phyloP scores from a whole-genome alignment of 2,113 vertebrate species.

The Poecile atricapillus region DNA sequence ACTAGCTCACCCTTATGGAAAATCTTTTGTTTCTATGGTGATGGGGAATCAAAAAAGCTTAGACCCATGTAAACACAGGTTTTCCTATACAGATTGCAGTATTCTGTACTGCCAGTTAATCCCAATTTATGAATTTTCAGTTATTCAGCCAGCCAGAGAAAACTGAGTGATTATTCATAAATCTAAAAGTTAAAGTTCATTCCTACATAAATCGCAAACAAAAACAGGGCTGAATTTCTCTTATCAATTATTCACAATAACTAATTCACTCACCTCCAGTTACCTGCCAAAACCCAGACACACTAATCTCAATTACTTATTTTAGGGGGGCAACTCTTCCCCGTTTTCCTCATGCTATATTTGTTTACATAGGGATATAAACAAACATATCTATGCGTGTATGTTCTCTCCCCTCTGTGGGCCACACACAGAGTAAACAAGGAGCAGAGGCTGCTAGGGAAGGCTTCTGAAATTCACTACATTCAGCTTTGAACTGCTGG shows the following conservation, averaged over 20 bases:
- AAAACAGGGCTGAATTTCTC: background rate
- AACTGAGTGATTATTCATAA: background rate
- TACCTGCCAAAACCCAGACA: background rate
- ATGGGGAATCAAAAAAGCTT: fast-evolving
- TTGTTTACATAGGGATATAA: background rate
- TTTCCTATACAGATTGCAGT: background rate
- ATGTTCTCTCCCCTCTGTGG: background rate
- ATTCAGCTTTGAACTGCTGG: background rate
- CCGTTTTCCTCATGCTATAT: background rate
- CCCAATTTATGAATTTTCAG: background rate
- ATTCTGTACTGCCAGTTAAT: background rate
- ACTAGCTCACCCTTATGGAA: background rate
- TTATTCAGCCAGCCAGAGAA: background rate
- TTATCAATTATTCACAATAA: background rate
- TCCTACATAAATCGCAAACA: background rate
- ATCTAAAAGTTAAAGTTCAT: background rate
- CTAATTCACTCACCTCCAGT: background rate
- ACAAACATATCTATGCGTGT: fast-evolving
- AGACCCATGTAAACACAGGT: background rate
- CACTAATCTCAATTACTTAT: background rate
- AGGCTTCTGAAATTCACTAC: background rate
- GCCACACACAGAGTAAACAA: background rate
- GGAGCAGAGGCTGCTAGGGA: background rate
- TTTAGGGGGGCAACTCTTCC: background rate
- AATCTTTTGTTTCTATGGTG: background rate